Conservation (phyloP, 2,888 invertebrate genomes). For the Auanema freiburgensis region DNA sequence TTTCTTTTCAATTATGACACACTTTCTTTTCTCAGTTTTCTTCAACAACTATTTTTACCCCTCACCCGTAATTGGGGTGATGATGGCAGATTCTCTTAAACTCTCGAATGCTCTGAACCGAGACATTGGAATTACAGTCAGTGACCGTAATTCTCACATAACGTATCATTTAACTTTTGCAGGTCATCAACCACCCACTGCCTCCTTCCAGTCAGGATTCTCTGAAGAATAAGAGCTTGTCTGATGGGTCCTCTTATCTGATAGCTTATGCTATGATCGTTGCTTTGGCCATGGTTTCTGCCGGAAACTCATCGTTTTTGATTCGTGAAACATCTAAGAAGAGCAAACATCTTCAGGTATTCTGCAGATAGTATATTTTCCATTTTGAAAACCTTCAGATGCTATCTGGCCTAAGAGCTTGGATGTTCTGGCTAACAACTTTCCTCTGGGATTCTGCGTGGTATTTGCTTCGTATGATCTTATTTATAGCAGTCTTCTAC, state of each 20-base stretch:
- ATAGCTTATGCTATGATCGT: conserved; percentile 37
- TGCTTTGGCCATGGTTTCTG: conserved; percentile 19
- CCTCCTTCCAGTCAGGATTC: conserved; percentile 48
- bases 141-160: neutral
- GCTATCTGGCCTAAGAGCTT: conserved; percentile 40
- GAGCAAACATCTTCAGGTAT: conserved; percentile 48
- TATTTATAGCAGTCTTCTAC: conserved; percentile 39
- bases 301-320: conserved; percentile 42
- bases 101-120: conserved; percentile 6
- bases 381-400: conserved; percentile 24
- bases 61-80: conserved; percentile 34
- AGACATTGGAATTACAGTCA: conserved; percentile 1
- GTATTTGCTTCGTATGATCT: conserved; percentile 37
- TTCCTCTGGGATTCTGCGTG: conserved; percentile 48
- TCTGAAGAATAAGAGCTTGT: conserved; percentile 39
- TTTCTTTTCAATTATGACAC: neutral
- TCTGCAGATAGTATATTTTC: neutral
- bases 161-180: conserved; percentile 1
- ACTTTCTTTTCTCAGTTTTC: conserved; percentile 12
- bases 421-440: conserved; percentile 48
- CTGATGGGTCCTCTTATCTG: conserved; percentile 29
- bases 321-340: conserved; percentile 51
- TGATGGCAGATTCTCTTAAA: conserved; percentile 29
- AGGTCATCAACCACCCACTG: conserved; percentile 26
- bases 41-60: conserved; percentile 46